Evolutionary conservation across 2,888 invertebrate genomes (phyloP).

Genomic region (Torymus tubicola): DNA sequence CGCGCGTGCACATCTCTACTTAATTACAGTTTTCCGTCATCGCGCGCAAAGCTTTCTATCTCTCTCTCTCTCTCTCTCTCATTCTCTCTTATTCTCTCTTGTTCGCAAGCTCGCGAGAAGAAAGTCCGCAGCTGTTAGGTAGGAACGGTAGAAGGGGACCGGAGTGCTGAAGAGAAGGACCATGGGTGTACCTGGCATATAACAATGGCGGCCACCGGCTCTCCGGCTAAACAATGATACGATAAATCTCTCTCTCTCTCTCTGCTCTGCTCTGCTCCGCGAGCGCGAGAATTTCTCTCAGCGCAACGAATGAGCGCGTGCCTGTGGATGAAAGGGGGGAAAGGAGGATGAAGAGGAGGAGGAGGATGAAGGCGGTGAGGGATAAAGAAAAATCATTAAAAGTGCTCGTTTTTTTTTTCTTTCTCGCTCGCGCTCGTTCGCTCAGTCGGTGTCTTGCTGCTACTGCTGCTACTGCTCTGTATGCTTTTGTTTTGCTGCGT

Average conservation of each 20-base stretch:
- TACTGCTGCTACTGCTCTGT: background rate
- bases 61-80: constrained; percentile 8
- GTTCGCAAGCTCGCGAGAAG: constrained; percentile 39
- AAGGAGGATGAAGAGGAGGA: background rate
- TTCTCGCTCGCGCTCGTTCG: background rate
- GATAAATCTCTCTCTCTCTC: constrained; percentile 68
- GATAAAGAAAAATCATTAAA: constrained; percentile 52
- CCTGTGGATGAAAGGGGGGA: constrained; percentile 15
- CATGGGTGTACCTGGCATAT: constrained; percentile 32
- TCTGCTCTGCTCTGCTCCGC: background rate
- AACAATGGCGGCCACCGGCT: constrained; percentile 66
- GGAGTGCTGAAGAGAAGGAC: too few species aligned
- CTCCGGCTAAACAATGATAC: constrained; percentile 72
- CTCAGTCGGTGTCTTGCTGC: too few species aligned
- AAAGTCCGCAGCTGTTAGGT: constrained; percentile 4
- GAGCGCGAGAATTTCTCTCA: constrained; percentile 51
- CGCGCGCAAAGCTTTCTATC: constrained; percentile 4
- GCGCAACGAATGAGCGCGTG: constrained; percentile 25
- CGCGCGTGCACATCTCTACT: background rate
- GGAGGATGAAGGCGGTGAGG: constrained; percentile 21
- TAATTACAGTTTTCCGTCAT: constrained; percentile 46
- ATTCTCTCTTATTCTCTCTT: background rate
- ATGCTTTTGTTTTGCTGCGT: background rate
- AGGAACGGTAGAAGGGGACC: too few species aligned
- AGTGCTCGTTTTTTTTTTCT: constrained; percentile 13